Evolutionary conservation across 2,113 vertebrate species (phyloP).

Genomic region (Hemichromis elongatus): DNA sequence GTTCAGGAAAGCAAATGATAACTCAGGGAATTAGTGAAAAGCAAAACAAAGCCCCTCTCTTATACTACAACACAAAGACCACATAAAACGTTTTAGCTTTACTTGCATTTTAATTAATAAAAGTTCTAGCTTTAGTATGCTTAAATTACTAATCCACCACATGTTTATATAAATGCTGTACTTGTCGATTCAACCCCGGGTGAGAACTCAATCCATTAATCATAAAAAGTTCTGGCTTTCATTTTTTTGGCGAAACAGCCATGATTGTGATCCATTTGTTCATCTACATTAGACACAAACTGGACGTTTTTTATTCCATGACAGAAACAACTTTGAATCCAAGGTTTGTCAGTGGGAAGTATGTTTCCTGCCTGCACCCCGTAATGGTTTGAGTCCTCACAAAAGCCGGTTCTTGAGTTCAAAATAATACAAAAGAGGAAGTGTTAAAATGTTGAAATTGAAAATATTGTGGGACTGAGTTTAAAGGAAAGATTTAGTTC

Average conservation of each 20-base stretch:
- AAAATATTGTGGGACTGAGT: rapidly evolving
- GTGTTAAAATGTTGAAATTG: background rate
- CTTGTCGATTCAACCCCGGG: background rate
- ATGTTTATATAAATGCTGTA: background rate
- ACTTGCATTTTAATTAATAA: background rate
- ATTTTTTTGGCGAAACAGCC: background rate
- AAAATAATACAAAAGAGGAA: background rate
- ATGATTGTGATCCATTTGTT: background rate
- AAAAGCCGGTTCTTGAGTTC: rapidly evolving
- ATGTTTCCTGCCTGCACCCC: background rate
- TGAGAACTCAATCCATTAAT: background rate
- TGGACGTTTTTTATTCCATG: background rate
- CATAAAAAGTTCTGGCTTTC: background rate
- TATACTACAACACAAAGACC: background rate
- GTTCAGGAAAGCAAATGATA: background rate
- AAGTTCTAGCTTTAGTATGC: background rate
- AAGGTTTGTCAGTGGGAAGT: background rate
- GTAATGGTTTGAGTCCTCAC: background rate
- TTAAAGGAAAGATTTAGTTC: background rate
- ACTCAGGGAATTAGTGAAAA: background rate
- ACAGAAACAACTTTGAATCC: background rate
- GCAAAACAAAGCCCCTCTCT: background rate
- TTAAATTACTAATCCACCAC: background rate
- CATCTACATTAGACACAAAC: background rate
- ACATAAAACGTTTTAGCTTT: background rate